phyloP scores from a whole-genome alignment of 1,140 invertebrate species.

The Wasmannia auropunctata region DNA sequence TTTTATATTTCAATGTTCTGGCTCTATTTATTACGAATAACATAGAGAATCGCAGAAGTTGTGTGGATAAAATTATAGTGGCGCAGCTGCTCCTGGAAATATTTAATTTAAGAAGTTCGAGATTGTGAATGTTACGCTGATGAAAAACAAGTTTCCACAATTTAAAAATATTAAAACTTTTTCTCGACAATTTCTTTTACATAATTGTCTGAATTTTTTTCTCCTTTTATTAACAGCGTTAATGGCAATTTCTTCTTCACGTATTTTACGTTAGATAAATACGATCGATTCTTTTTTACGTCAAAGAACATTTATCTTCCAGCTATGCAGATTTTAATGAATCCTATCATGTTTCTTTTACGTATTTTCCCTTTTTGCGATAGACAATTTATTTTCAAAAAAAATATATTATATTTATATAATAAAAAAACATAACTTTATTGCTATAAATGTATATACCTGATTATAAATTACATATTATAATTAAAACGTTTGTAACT shows the following conservation, averaged over 20 bases:
- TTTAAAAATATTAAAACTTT: background rate
- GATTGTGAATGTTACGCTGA: background rate
- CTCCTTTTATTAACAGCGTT: background rate
- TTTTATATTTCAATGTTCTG: constrained; percentile 4
- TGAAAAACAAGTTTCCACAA: background rate
- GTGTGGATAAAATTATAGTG: background rate
- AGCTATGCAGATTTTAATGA: constrained; percentile 24
- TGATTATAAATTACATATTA: background rate
- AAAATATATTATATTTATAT: background rate
- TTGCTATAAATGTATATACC: no score
- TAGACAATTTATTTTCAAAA: background rate
- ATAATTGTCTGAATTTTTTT: background rate
- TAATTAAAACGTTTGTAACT: background rate
- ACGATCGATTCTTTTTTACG: background rate
- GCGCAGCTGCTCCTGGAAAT: constrained; percentile 10
- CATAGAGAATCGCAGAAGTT: background rate
- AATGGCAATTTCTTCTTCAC: background rate
- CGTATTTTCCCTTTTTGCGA: background rate
- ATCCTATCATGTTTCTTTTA: background rate
- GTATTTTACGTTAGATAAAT: background rate
- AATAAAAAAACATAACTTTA: constrained; percentile 1
- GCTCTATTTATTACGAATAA: background rate
- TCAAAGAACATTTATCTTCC: constrained; percentile 2
- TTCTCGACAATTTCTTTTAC: background rate
- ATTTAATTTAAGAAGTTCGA: constrained; percentile 21